Evolutionary conservation across 92 coral and sea anemone genomes (phyloP), one percentile per base, ranked within the genome.

Genomic region (Siderastrea siderea): DNA sequence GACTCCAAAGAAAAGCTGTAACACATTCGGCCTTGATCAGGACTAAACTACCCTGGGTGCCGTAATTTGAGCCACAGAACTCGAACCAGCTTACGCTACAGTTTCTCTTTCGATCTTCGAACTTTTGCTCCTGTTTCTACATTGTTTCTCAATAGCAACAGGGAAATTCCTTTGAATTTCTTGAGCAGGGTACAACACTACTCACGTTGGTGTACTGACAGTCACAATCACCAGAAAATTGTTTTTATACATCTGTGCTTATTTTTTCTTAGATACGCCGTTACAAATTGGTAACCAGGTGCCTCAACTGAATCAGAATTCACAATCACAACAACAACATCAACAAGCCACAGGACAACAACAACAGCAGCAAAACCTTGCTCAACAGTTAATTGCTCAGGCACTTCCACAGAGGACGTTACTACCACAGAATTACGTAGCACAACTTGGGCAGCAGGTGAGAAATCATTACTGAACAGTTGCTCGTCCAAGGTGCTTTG

Each of bases 381-480:
- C 98, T 47, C 98, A 95, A 49, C 98, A 97, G 65, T 84, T 97
- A 13, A 78, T 97, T 47, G 97, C 94, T 57, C 99, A 97, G 85
- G 95, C 98, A 43, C 80, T 97, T 48, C 99, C 98, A 47, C 93
- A 90, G 61, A 96, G 97, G 71, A 79, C 88, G 44, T 14, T 94
- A 38, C 64, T 94, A 58, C 95, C 91, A 38, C 94, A 92, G 71
- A 94, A 83, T 75, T 87, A 86, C 74, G 90, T 90, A n/a, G 79
- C 95, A 43, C 96, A 90, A 78, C 81, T 94, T 17, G 86, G 89
- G 60, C 93, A 26, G 38, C 38, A 94, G 81, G 92, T 92, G 16
- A 77, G 14, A 38, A 68, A 53, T 3, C 54, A 46, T n/a, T n/a
- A 26, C n/a, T 17, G 65, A 4, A 60, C 6, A n/a, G 9, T 26